These are phyloP conservation scores for Troides oblongomaculatus DNA, from an alignment of 2,888 invertebrate species.

Conservation along the genomic window DNA sequence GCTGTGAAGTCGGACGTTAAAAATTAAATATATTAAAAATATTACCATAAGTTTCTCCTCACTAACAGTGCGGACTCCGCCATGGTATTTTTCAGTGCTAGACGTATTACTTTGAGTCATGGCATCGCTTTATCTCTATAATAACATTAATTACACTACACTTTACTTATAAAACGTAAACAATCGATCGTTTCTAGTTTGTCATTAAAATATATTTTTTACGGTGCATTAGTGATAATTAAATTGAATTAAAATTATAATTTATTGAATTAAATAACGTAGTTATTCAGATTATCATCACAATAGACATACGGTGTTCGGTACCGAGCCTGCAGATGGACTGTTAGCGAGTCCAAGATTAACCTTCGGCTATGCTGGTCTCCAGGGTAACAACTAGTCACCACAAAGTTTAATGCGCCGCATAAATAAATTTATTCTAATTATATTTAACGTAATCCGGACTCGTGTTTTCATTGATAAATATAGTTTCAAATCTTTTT, in stretches of 20 bases:
- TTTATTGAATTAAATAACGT: slow-evolving; percentile 27
- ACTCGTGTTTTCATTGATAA: no score
- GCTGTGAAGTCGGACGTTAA: neutral
- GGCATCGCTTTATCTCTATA: slow-evolving; percentile 47
- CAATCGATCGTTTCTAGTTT: neutral
- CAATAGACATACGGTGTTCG: slow-evolving; percentile 45
- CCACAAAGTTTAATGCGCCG: slow-evolving; percentile 67
- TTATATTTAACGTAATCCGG: neutral
- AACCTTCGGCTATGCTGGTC: slow-evolving; percentile 62
- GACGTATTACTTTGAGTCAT: slow-evolving; percentile 68
- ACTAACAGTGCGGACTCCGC: slow-evolving; percentile 60
- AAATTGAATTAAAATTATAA: slow-evolving; percentile 30
- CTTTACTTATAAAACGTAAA: slow-evolving; percentile 22
- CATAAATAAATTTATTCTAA: slow-evolving; percentile 7
- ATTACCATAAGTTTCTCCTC: slow-evolving; percentile 73
- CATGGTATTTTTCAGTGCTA: slow-evolving; percentile 60
- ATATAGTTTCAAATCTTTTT: no score
- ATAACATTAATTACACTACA: slow-evolving; percentile 30
- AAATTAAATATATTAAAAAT: neutral
- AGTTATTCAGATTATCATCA: slow-evolving; percentile 32
- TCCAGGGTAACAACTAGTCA: slow-evolving; percentile 71
- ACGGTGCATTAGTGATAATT: slow-evolving; percentile 29
- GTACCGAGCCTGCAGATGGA: slow-evolving; percentile 60
- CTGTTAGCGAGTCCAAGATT: slow-evolving; percentile 66
- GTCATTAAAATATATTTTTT: neutral